Percentiles rank a stretch among this genome's conserved stretches.
These are phyloP conservation scores for Ispidina picta DNA, from an alignment of 2,797 vertebrate species.

Conservation along the genomic window DNA sequence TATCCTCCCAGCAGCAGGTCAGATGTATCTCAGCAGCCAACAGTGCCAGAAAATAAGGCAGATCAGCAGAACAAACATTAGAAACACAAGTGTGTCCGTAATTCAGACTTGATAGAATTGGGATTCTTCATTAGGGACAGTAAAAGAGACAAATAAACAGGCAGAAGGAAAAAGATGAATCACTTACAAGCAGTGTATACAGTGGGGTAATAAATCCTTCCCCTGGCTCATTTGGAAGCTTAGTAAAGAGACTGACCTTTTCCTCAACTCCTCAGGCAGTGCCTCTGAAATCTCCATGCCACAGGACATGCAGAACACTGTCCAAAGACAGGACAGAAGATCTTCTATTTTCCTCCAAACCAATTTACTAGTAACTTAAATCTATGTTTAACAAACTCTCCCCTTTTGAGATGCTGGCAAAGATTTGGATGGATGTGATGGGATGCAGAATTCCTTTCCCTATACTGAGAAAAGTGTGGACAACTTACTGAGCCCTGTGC, in stretches of 20 bases:
- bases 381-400: neutral
- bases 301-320: neutral
- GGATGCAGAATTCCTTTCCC: neutral
- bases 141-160: slow-evolving; percentile 51
- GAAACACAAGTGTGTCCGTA: slow-evolving; percentile 12
- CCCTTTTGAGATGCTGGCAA: neutral
- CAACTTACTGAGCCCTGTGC: neutral
- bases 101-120: slow-evolving; percentile 29
- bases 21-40: slow-evolving; percentile 9
- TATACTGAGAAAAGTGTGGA: neutral
- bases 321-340: neutral
- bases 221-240: neutral
- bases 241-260: neutral
- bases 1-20: slow-evolving; percentile 39
- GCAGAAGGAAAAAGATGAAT: slow-evolving; percentile 8
- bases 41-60: slow-evolving; percentile 19
- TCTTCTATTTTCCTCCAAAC: neutral
- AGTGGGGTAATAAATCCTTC: slow-evolving; percentile 16
- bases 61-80: slow-evolving; percentile 37
- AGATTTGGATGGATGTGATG: neutral
- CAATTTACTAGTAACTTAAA: neutral
- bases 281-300: neutral
- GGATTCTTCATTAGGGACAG: slow-evolving; percentile 35
- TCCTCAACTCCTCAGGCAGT: neutral
- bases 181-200: neutral